phyloP scores from a whole-genome alignment of 2,888 invertebrate genomes.

The Brachyopa scutellaris region DNA sequence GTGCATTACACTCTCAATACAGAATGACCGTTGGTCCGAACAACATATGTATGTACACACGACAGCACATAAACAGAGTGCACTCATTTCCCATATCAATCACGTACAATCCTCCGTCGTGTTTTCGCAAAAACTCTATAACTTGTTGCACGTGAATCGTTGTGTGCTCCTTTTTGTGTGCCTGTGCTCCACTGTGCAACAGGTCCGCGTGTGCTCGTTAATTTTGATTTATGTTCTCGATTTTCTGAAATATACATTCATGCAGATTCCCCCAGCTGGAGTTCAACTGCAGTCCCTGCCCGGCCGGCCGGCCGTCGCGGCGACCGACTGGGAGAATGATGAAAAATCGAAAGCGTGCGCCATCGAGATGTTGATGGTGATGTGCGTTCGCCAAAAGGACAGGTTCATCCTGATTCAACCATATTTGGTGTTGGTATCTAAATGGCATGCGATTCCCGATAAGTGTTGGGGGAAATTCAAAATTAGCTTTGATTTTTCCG shows the following conservation, averaged over 20 bases:
- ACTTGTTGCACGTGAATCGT: constrained; percentile 54
- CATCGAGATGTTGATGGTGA: constrained; percentile 45
- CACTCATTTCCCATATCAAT: constrained; percentile 66
- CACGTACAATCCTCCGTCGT: constrained; percentile 57
- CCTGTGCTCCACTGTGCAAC: constrained; percentile 45
- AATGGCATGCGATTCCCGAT: constrained; percentile 55
- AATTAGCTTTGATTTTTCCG: constrained; percentile 39
- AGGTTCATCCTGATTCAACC: constrained; percentile 46
- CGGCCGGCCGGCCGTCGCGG: not conserved
- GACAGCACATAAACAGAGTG: constrained; percentile 1
- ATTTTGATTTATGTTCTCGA: constrained; percentile 67
- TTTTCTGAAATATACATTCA: constrained; percentile 67
- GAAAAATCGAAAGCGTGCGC: constrained; percentile 68
- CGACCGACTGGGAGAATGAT: constrained; percentile 13
- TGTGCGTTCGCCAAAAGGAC: constrained; percentile 32
- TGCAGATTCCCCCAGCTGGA: constrained; percentile 69
- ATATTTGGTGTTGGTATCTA: constrained; percentile 39
- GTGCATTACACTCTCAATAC: constrained; percentile 43
- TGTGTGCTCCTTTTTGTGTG: constrained; percentile 4
- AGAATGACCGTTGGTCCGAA: not conserved
- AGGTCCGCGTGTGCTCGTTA: constrained; percentile 70
- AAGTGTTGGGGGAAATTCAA: constrained; percentile 61
- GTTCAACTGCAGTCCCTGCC: constrained; percentile 22
- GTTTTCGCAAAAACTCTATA: constrained; percentile 40
- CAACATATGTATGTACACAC: too few relatives aligned